Evolutionary conservation across 2,888 invertebrate genomes (phyloP).

Genomic region (Acronicta alni): DNA sequence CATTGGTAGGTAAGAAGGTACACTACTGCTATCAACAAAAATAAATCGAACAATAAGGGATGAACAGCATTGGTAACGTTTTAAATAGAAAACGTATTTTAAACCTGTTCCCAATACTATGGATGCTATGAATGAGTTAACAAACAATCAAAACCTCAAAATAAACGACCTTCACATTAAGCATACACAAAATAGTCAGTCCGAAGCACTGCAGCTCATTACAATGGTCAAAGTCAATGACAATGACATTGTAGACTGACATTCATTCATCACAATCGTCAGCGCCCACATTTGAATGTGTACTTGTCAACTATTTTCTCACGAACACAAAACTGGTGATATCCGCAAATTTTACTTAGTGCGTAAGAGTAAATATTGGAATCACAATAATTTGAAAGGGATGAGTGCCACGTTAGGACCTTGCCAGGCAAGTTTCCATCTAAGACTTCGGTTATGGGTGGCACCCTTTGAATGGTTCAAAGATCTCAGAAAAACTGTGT

Average conservation of each 20-base stretch:
- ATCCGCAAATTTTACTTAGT: neutral
- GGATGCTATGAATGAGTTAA: neutral
- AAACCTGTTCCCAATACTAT: neutral
- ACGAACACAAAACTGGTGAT: neutral
- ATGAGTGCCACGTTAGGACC: too few species aligned
- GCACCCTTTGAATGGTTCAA: too few species aligned
- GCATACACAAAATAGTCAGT: constrained; percentile 12
- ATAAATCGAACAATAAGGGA: too few species aligned
- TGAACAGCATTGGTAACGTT: too few species aligned
- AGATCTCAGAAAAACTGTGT: too few species aligned
- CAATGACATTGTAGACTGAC: constrained; percentile 44
- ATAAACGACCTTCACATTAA: constrained; percentile 31
- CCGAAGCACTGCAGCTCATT: constrained; percentile 21
- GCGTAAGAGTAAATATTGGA: neutral
- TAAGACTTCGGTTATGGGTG: too few species aligned
- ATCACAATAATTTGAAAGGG: too few species aligned
- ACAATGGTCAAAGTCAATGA: constrained; percentile 42
- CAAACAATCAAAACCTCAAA: constrained; percentile 3
- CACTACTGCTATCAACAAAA: too few species aligned
- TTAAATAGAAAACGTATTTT: too few species aligned
- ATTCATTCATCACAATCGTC: constrained; percentile 35
- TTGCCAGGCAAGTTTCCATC: too few species aligned
- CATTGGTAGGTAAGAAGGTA: too few species aligned
- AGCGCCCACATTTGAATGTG: constrained; percentile 11
- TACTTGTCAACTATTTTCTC: constrained; percentile 4